Evolutionary conservation across 2,888 invertebrate species (phyloP), one percentile per base, ranked within the genome.

Genomic region (Lordiphosa fenestrarum): DNA sequence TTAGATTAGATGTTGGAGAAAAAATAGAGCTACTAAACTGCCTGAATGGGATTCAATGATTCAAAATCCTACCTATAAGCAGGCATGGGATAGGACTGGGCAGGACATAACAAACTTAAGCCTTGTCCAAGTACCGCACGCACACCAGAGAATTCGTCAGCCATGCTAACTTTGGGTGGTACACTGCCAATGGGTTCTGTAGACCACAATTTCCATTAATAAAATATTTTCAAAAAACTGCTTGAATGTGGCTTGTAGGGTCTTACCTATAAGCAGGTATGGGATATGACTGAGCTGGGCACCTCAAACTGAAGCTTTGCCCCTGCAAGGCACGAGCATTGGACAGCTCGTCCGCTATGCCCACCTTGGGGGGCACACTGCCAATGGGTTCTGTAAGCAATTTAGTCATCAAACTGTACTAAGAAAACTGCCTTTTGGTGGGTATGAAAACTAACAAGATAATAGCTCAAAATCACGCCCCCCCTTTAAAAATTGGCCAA

Each of bases 71-170:
- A 94, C 94, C 94, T 93, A 92, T 93, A 93, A 73, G 91, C 88
- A 84, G 94, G 94, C 86, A 94, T 92, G 60, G 94, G 94, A 90
- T 92, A 94, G 47, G 93, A 94, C 89, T 94, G 94, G 6, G 94
- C 94, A 50, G 94, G 94, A 89, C 94, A 94, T 81, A 93, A 90
- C 55, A 94, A 88, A 38, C 93, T 92, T 71, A 93, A 90, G 86
- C 91, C 92, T 30, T 83, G 61, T 6, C 75, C 77, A n/a, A 59
- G 49, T 30, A 71, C 58, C 2, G 75, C 72, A n/a, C 85, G 75
- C 6, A 85, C 75, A 71, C 84, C 85, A 41, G 84, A 83, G 12
- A 88, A 54, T 48, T 88, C 87, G 57, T 88, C 88, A 68, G 91
- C 90, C 73, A 93, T 91, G 65, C 92, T 91, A 71, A 93, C 92